These are phyloP conservation scores for Pogonus chalceus DNA, from an alignment of 1,140 invertebrate genomes.

Conservation along the genomic window DNA sequence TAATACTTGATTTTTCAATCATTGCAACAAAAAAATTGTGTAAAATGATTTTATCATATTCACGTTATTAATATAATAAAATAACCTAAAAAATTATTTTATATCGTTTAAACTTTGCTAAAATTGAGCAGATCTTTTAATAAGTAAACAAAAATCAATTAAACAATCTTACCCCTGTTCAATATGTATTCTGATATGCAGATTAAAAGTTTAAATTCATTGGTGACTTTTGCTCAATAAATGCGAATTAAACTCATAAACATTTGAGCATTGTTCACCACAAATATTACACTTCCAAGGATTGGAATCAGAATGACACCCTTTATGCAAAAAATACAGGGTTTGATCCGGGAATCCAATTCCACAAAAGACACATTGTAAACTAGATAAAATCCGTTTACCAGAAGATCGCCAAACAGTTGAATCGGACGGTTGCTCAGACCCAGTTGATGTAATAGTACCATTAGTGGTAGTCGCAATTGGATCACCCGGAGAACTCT, in stretches of 20 bases:
- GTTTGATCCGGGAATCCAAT: slow-evolving; percentile 93
- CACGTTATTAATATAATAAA: too few relatives aligned
- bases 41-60: too few relatives aligned
- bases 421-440: slow-evolving; percentile 36
- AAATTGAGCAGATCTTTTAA: too few relatives aligned
- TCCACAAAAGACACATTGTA: slow-evolving; percentile 72
- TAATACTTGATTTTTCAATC: too few relatives aligned
- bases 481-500: slow-evolving; percentile 27
- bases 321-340: slow-evolving; percentile 93
- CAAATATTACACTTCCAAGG: slow-evolving; percentile 98
- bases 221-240: slow-evolving; percentile 87
- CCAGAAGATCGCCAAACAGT: slow-evolving; percentile 27
- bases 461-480: slow-evolving; percentile 44
- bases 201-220: slow-evolving; percentile 18
- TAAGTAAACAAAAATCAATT: too few relatives aligned
- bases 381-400: slow-evolving; percentile 27
- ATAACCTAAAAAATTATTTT: too few relatives aligned
- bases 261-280: slow-evolving; percentile 82
- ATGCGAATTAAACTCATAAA: slow-evolving; percentile 96
- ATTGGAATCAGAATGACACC: slow-evolving; percentile 91
- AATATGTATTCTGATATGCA: too few relatives aligned
- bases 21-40: too few relatives aligned
- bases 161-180: too few relatives aligned
- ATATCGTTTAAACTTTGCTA: too few relatives aligned
- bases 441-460: slow-evolving; percentile 53